Evolutionary conservation across 2,888 invertebrate species (phyloP).

Genomic region (Noctua janthe): DNA sequence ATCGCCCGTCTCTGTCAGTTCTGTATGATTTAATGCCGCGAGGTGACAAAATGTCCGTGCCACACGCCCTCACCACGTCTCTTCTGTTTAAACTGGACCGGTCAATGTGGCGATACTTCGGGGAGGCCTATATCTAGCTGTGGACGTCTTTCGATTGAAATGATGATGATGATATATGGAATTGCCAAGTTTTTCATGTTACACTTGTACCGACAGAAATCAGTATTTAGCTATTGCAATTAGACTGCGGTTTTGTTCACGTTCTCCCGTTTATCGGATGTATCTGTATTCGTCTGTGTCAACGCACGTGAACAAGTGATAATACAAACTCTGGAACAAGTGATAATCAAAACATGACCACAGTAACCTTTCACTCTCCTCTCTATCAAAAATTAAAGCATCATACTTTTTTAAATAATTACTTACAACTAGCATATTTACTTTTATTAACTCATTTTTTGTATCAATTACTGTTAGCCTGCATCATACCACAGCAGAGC

Average conservation of each 20-base stretch:
- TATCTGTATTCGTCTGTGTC: background rate
- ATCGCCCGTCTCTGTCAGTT: too few relatives aligned
- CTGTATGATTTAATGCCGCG: too few relatives aligned
- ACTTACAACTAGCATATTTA: background rate
- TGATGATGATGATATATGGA: too few relatives aligned
- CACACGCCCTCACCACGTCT: too few relatives aligned
- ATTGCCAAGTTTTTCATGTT: background rate
- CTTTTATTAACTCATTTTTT: background rate
- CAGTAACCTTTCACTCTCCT: slow-evolving; percentile 1
- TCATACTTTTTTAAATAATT: background rate
- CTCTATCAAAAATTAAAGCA: background rate
- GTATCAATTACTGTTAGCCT: background rate
- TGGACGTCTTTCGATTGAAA: too few relatives aligned
- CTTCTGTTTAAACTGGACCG: too few relatives aligned
- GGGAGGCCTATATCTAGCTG: too few relatives aligned
- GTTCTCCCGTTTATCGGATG: background rate
- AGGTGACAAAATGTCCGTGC: too few relatives aligned
- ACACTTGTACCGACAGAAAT: background rate
- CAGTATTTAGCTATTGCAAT: background rate
- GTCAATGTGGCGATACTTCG: too few relatives aligned
- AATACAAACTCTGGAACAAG: background rate
- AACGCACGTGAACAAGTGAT: background rate
- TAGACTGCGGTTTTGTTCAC: background rate
- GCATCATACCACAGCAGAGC: background rate
- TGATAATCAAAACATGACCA: background rate